Evolutionary conservation across 1,140 invertebrate genomes (phyloP), one percentile per base, ranked within the genome.

Genomic region (Drosophila simulans): DNA sequence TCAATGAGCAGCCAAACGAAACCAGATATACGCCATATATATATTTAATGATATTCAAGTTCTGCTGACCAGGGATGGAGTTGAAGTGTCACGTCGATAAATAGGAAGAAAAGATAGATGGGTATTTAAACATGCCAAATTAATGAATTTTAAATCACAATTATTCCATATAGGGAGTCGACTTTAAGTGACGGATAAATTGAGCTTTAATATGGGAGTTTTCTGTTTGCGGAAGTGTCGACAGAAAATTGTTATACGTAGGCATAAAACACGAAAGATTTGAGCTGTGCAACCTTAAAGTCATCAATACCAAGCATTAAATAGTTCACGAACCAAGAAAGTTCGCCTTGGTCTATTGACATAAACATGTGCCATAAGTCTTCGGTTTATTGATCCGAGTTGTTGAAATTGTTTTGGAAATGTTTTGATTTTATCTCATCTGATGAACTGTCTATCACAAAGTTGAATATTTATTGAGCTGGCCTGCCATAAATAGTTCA

Each of bases 1-100:
- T 85, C 80, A 83, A 78, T 74, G 37, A 69, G 58, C 20, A 65
- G 55, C 46, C 20, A 59, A 71, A 55, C 13, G 27, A 56, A 53
- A 64, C 42, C 10, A 42, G 62, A 70, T 15, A 42, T 49, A 27
- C 55, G 15, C 7, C 42, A 35, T 51, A 66, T 45, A 59, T 54
- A 35, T 45, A 52, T 51, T 59, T 65, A 79, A 56, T 52, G 42
- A 35, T 56, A 71, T 78, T 68, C 64, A 70, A 77, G 72, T 77
- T 77, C 53, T 71, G 40, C 25, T 15, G 15, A 60, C 51, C 63
- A 64, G 65, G 57, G 53, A 22, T 71, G 56, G 62, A 22, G 15
- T 2, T 48, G 2, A 55, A 39, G 53, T 63, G 31, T 55, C 52
- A 55, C 20, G 0, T 13, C 27, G 27, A 35, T 45, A 55, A 27